Conservation (phyloP, 2,888 invertebrate genomes). For the Psococerastis gibbosa region DNA sequence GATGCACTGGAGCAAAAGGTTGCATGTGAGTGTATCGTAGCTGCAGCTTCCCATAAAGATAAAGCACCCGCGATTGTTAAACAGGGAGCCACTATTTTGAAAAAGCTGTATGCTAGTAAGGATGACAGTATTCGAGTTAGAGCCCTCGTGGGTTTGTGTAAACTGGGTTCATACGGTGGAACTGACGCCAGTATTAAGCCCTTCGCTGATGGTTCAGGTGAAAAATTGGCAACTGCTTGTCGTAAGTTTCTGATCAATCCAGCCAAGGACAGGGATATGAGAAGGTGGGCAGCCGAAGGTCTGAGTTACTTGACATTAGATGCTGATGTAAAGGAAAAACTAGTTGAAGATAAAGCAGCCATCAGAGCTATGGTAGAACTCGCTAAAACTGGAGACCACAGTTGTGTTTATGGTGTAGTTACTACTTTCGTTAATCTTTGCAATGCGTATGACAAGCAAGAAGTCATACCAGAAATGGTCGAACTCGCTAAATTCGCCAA, state of each 20-base stretch:
- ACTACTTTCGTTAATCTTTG: constrained; percentile 91
- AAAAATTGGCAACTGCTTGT: constrained; percentile 86
- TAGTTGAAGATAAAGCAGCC: constrained; percentile 69
- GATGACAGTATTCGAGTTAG: constrained; percentile 80
- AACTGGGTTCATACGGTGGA: constrained; percentile 86
- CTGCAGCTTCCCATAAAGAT: constrained; percentile 92
- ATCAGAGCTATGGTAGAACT: constrained; percentile 73
- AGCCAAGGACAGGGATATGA: constrained; percentile 67
- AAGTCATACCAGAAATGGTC: constrained; percentile 87
- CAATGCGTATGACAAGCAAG: constrained; percentile 96
- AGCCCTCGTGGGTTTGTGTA: constrained; percentile 85
- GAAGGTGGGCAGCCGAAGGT: constrained; percentile 94
- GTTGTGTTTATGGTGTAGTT: constrained; percentile 76
- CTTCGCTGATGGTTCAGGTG: constrained; percentile 87
- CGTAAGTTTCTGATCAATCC: constrained; percentile 76
- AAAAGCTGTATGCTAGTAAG: constrained; percentile 73
- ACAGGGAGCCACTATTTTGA: constrained; percentile 84
- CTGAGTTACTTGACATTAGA: constrained; percentile 91
- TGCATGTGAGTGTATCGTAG: constrained; percentile 91
- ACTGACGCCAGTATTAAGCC: constrained; percentile 86
- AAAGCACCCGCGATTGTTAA: constrained; percentile 77
- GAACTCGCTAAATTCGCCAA: constrained; percentile 98
- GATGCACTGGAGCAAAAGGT: constrained; percentile 78
- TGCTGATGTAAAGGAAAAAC: constrained; percentile 94
- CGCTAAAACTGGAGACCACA: constrained; percentile 72